A percentile compares a stretch with the other conserved stretches of the same genome.
These are phyloP conservation scores for Minunthozetes semirufus DNA, from an alignment of 2,888 invertebrate species.

Conservation along the genomic window DNA sequence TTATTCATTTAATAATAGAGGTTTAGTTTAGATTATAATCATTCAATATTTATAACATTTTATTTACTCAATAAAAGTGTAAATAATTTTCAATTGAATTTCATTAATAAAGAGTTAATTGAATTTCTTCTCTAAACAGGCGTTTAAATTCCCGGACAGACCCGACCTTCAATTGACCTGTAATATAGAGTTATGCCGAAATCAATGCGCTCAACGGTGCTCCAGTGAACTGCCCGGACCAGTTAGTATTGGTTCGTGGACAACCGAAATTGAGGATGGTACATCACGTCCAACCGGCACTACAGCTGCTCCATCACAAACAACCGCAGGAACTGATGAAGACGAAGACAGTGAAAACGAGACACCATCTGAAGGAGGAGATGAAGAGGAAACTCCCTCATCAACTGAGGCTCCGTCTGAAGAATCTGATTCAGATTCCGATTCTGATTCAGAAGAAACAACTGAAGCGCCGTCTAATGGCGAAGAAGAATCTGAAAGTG, in stretches of 20 bases:
- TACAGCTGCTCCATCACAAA: not conserved
- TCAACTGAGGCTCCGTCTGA: not conserved
- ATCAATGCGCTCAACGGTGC: conserved; percentile 42
- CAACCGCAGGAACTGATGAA: not conserved
- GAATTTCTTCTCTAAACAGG: conserved; percentile 48
- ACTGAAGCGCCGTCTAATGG: not conserved
- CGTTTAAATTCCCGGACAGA: conserved; percentile 67
- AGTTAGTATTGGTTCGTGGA: conserved; percentile 28
- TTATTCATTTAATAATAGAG: no score
- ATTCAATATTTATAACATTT: no score
- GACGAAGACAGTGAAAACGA: not conserved
- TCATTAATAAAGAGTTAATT: not conserved
- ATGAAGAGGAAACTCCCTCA: not conserved
- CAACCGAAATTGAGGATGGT: conserved; percentile 23
- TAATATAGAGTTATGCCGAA: conserved; percentile 60
- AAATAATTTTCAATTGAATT: no score
- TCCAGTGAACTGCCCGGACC: conserved; percentile 35
- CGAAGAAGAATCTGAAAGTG: not conserved
- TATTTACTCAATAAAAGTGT: no score
- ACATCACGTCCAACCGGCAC: not conserved
- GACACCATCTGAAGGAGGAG: not conserved
- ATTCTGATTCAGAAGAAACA: not conserved
- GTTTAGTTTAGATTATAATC: no score
- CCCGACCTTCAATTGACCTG: conserved; percentile 66
- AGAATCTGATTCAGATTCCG: not conserved